Evolutionary conservation across 2,797 vertebrate species (phyloP).

Genomic region (Lithobates sylvaticus): DNA sequence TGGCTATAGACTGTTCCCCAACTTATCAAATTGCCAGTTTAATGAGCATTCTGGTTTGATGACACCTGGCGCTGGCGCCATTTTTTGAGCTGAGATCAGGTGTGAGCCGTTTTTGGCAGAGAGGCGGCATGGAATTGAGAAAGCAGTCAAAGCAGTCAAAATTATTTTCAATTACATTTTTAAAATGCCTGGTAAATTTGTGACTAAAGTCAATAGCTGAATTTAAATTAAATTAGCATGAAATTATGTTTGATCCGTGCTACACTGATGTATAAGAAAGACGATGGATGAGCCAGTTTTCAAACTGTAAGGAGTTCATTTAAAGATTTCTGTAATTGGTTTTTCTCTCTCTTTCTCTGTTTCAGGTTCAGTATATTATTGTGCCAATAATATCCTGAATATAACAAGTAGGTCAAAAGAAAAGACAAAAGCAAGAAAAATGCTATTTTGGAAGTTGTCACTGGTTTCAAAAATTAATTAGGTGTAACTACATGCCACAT

Average conservation of each 20-base stretch:
- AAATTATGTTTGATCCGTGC: slow-evolving; percentile 57
- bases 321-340: slow-evolving; percentile 68
- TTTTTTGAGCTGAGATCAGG: slow-evolving; percentile 48
- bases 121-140: slow-evolving; percentile 47
- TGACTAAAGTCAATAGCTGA: slow-evolving; percentile 56
- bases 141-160: slow-evolving; percentile 63
- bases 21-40: slow-evolving; percentile 42
- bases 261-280: slow-evolving; percentile 51
- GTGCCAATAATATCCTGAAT: slow-evolving; percentile 69
- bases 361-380: slow-evolving; percentile 63
- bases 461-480: slow-evolving; percentile 60
- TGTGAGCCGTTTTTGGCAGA: slow-evolving; percentile 62
- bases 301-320: slow-evolving; percentile 63
- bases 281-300: slow-evolving; percentile 61
- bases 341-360: slow-evolving; percentile 39
- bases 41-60: slow-evolving; percentile 24
- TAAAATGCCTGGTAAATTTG: slow-evolving; percentile 47
- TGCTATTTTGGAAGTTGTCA: slow-evolving; percentile 65
- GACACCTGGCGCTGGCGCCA: slow-evolving; percentile 30
- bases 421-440: slow-evolving; percentile 70
- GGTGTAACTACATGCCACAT: slow-evolving; percentile 51
- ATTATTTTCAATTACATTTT: slow-evolving; percentile 65
- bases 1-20: background rate
- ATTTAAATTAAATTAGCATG: slow-evolving; percentile 62
- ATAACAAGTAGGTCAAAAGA: slow-evolving; percentile 68